Evolutionary conservation across 1,140 invertebrate species (phyloP).

Genomic region (Drosophila sturtevanti): DNA sequence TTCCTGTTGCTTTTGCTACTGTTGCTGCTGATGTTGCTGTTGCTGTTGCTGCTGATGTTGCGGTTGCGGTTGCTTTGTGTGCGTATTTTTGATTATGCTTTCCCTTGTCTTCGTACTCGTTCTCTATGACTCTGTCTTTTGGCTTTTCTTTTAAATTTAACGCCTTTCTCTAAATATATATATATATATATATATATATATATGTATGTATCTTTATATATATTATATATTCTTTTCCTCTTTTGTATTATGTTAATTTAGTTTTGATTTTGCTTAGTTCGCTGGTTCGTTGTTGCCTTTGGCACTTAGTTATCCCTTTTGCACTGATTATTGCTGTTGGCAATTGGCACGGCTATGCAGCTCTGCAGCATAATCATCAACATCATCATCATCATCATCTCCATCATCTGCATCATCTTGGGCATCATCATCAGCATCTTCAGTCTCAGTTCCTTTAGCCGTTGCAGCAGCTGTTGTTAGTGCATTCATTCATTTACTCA

Average conservation of each 20-base stretch:
- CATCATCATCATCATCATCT: conserved; percentile 40
- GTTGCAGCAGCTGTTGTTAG: conserved; percentile 37
- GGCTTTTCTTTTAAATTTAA: neutral
- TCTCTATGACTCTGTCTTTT: conserved; percentile 1
- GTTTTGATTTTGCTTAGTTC: conserved; percentile 51
- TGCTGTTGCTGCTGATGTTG: conserved; percentile 44
- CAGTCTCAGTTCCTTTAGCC: conserved; percentile 16
- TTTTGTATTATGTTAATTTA: conserved; percentile 63
- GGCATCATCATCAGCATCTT: conserved; percentile 5
- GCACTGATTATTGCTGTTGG: conserved; percentile 31
- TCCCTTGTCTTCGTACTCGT: neutral
- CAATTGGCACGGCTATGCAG: conserved; percentile 50
- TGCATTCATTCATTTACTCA: conserved; percentile 39
- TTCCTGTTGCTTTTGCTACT: conserved; percentile 14
- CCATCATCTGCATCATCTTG: conserved; percentile 32
- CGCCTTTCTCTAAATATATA: neutral
- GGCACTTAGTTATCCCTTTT: conserved; percentile 61
- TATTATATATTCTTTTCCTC: neutral
- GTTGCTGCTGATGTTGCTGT: conserved; percentile 34
- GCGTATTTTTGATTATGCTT: conserved; percentile 26
- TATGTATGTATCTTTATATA: neutral
- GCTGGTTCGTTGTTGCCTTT: conserved; percentile 49
- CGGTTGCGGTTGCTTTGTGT: conserved; percentile 31
- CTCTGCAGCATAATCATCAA: conserved; percentile 32
- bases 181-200: neutral